phyloP scores from a whole-genome alignment of 2,797 vertebrate genomes.

The Coregonus ussuriensis region DNA sequence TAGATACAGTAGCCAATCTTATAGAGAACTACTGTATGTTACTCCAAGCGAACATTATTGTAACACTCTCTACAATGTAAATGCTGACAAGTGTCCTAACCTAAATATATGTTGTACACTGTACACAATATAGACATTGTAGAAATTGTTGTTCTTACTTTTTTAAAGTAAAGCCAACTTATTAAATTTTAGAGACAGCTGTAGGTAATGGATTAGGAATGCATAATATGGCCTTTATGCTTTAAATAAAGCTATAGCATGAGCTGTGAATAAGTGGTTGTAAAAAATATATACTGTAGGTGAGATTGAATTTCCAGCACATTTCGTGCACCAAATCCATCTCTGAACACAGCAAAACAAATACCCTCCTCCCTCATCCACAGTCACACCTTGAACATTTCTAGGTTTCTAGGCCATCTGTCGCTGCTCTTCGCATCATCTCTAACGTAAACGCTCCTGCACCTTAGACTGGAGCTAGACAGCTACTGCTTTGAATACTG shows the following conservation, averaged over 20 bases:
- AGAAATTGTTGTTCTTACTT: background rate
- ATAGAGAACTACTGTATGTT: background rate
- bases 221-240: background rate
- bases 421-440: background rate
- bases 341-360: no score
- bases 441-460: background rate
- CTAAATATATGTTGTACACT: background rate
- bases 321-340: background rate
- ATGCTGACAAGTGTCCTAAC: background rate
- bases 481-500: background rate
- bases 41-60: background rate
- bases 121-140: background rate
- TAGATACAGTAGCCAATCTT: background rate
- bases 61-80: background rate
- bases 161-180: background rate
- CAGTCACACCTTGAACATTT: background rate
- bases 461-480: background rate
- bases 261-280: background rate
- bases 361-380: background rate
- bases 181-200: background rate
- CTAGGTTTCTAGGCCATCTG: background rate
- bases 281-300: background rate
- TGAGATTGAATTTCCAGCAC: background rate
- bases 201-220: background rate
- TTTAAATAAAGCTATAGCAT: background rate